phyloP scores from a whole-genome alignment of 2,797 vertebrate species.

The Pseudopleuronectes americanus region DNA sequence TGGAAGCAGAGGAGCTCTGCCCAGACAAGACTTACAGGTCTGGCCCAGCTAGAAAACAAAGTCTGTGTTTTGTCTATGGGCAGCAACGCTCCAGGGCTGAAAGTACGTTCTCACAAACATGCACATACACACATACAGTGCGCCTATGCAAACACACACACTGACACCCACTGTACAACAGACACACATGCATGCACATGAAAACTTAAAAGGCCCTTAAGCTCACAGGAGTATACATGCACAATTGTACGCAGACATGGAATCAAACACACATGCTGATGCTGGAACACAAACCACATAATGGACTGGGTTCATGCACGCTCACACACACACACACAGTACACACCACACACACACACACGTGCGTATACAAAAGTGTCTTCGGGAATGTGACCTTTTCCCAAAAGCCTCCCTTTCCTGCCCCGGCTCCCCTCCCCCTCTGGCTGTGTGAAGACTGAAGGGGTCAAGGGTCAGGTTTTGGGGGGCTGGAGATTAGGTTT shows the following conservation, averaged over 20 bases:
- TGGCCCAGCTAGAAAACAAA: conserved; percentile 80
- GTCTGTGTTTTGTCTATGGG: conserved; percentile 93
- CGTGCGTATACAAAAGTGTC: conserved; percentile 76
- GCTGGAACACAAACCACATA: conserved; percentile 70
- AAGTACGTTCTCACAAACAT: conserved; percentile 76
- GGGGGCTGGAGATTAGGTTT: conserved; percentile 87
- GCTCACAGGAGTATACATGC: conserved; percentile 43
- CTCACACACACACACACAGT: conserved; percentile 34
- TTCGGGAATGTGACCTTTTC: conserved; percentile 84
- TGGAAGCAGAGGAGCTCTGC: conserved; percentile 77
- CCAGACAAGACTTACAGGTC: conserved; percentile 80
- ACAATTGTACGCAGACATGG: conserved; percentile 46
- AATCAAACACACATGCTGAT: conserved; percentile 75
- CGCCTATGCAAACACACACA: conserved; percentile 14
- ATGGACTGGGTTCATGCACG: conserved; percentile 58
- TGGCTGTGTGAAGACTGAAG: conserved; percentile 84
- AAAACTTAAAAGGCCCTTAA: conserved; percentile 64
- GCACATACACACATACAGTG: conserved; percentile 38
- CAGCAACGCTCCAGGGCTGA: conserved; percentile 81
- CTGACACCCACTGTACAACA: conserved; percentile 39
- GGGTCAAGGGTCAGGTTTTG: conserved; percentile 85
- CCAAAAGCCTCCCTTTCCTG: conserved; percentile 84
- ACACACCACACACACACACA: conserved; percentile 57
- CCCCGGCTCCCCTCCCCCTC: conserved; percentile 79
- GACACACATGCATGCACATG: conserved; percentile 36